These are phyloP conservation scores for Mesorhabditis belari DNA, from an alignment of 2,888 invertebrate species.

Conservation along the genomic window DNA sequence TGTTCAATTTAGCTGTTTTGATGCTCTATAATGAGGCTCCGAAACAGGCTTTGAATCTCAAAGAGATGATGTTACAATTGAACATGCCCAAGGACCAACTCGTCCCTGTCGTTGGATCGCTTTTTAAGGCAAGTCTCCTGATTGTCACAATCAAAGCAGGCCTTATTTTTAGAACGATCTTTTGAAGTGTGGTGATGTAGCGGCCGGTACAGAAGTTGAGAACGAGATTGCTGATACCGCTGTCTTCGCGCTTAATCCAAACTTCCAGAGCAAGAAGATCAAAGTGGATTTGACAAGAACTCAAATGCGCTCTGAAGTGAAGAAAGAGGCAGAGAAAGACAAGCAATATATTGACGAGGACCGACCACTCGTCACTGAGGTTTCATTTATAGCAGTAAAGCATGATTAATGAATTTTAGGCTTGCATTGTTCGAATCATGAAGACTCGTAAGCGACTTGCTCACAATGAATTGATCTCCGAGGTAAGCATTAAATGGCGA, in stretches of 20 bases:
- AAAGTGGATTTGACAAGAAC: conserved; percentile 88
- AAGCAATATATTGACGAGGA: conserved; percentile 99
- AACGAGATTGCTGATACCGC: not conserved
- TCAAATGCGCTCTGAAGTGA: conserved; percentile 91
- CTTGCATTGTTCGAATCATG: conserved; percentile 69
- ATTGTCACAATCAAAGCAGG: not conserved
- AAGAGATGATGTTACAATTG: not conserved
- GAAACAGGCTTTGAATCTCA: conserved; percentile 64
- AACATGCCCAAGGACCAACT: too few relatives aligned
- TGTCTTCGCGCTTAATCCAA: not conserved
- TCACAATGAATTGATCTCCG: conserved; percentile 83
- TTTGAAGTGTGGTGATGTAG: conserved; percentile 11
- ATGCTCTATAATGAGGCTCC: conserved; percentile 89
- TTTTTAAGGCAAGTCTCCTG: too few relatives aligned
- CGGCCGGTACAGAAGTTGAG: too few relatives aligned
- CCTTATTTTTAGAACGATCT: conserved; percentile 15
- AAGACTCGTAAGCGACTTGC: conserved; percentile 92
- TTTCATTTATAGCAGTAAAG: conserved; percentile 52
- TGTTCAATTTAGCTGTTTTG: too few relatives aligned
- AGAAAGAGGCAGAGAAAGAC: conserved; percentile 91
- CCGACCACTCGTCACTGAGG: conserved; percentile 89
- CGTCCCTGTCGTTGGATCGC: too few relatives aligned
- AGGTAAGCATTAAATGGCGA: conserved; percentile 66
- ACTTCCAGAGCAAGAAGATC: not conserved
- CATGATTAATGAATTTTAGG: conserved; percentile 52